Evolutionary conservation across 92 coral and sea anemone genomes (phyloP).

Genomic region (Porites rus): DNA sequence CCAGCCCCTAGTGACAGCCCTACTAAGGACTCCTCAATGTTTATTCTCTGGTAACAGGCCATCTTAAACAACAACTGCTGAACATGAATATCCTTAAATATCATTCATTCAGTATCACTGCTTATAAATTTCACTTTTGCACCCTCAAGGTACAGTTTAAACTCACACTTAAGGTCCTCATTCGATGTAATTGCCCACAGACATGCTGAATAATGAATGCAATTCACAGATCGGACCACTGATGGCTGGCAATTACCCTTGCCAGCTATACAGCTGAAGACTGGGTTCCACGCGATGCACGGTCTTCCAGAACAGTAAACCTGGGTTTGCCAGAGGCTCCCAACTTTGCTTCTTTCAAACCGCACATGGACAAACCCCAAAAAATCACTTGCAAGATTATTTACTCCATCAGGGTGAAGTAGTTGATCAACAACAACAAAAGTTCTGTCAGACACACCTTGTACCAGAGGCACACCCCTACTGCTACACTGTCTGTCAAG

Average conservation of each 20-base stretch:
- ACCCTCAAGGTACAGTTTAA: conserved; percentile 22
- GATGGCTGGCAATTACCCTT: conserved; percentile 44
- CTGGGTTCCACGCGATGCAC: conserved; percentile 91
- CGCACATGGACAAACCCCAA: conserved; percentile 91
- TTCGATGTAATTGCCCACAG: conserved; percentile 97
- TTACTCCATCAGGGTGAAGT: conserved; percentile 60
- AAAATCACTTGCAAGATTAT: conserved; percentile 52
- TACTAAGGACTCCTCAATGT: too few species aligned
- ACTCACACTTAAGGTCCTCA: conserved; percentile 47
- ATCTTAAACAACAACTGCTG: neutral
- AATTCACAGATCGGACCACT: conserved; percentile 66
- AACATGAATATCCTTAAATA: neutral
- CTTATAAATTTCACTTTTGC: conserved; percentile 1
- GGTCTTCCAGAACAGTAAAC: conserved; percentile 93
- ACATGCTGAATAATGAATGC: conserved; percentile 90
- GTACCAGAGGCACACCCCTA: conserved; percentile 83
- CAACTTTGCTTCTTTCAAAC: conserved; percentile 86
- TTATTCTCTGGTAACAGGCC: neutral
- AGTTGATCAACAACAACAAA: conserved; percentile 86
- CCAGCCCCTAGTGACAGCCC: too few species aligned
- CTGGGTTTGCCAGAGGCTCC: conserved; percentile 71
- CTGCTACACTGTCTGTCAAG: conserved; percentile 62
- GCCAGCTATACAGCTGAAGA: conserved; percentile 55
- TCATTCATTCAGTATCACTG: neutral
- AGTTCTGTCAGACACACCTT: conserved; percentile 77